A percentile compares a stretch with the other conserved stretches of the same genome.
Evolutionary conservation across 2,113 vertebrate species (phyloP).

Genomic region (Crotalus helleri): DNA sequence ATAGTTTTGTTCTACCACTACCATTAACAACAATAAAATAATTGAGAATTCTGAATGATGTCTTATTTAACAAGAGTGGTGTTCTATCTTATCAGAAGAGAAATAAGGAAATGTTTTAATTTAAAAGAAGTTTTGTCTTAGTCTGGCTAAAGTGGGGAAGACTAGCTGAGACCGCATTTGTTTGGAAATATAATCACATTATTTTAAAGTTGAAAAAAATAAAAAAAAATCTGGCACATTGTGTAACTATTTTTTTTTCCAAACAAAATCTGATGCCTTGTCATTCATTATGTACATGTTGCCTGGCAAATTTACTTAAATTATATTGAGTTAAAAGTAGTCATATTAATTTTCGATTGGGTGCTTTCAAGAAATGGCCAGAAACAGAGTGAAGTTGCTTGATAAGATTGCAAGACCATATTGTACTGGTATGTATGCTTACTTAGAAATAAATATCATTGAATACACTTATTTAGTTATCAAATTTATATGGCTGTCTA

Average conservation of each 20-base stretch:
- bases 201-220: not conserved
- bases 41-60: not conserved
- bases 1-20: not conserved
- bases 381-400: not conserved
- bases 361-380: not conserved
- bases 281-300: not conserved
- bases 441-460: not conserved
- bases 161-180: not conserved
- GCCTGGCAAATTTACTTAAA: conserved; percentile 30
- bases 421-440: not conserved
- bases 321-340: not conserved
- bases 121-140: not conserved
- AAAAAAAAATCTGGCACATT: not conserved
- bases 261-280: not conserved
- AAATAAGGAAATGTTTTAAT: not conserved
- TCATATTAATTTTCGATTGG: not conserved
- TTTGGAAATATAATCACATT: not conserved
- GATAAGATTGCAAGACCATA: not conserved
- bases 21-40: not conserved
- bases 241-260: not conserved
- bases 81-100: not conserved
- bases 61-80: not conserved
- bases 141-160: not conserved
- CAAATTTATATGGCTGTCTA: not conserved
- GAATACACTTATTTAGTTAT: not conserved